These are phyloP conservation scores for Hippopotamyrus pictus DNA, from an alignment of 2,797 vertebrate species.

Conservation along the genomic window DNA sequence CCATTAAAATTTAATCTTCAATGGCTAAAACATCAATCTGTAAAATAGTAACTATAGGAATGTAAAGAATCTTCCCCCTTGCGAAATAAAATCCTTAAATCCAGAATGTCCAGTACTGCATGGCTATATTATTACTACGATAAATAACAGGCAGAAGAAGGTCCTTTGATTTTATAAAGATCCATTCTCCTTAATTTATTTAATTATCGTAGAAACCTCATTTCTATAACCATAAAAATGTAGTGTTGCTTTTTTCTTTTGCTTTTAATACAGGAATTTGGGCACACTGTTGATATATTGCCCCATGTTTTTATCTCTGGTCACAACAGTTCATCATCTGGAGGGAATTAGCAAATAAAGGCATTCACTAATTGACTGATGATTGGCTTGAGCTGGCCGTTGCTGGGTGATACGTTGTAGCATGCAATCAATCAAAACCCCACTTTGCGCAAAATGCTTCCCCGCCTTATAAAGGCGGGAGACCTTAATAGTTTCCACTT, in stretches of 20 bases:
- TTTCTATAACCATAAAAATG: not conserved
- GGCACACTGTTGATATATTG: not conserved
- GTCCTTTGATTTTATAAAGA: not conserved
- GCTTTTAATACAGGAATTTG: not conserved
- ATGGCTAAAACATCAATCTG: not conserved
- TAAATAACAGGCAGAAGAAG: not conserved
- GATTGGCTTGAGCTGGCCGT: not conserved
- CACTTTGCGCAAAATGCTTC: not conserved
- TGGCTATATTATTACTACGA: not conserved
- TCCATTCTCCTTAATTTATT: not conserved
- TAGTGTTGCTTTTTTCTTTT: not conserved
- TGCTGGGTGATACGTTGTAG: not conserved
- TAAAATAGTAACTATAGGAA: not conserved
- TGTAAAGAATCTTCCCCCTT: not conserved
- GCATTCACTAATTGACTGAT: not conserved
- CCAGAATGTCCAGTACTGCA: not conserved
- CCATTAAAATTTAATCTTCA: not conserved
- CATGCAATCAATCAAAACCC: not conserved
- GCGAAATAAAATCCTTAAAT: not conserved
- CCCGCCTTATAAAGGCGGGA: not conserved
- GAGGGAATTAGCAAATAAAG: not conserved
- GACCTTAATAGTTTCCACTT: not conserved
- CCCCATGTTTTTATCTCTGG: not conserved
- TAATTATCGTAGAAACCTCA: not conserved
- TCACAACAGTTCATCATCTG: not conserved